Evolutionary conservation across 2,797 vertebrate species (phyloP).

Genomic region (Rhabdomys pumilio): DNA sequence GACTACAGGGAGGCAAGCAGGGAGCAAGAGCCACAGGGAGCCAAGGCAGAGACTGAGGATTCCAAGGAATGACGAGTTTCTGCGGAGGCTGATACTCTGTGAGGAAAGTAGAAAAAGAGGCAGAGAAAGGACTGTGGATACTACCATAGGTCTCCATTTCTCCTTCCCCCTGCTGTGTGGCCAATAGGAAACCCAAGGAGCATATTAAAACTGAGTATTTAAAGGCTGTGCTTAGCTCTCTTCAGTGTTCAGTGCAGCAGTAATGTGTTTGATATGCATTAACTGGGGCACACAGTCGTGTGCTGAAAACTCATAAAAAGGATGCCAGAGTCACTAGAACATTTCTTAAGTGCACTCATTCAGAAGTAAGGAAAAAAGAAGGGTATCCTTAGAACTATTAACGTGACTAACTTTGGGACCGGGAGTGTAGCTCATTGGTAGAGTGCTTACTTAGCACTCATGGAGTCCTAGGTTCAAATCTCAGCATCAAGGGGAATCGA

Average conservation of each 20-base stretch:
- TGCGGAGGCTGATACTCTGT: background rate
- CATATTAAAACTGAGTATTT: background rate
- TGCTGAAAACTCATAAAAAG: background rate
- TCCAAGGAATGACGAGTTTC: background rate
- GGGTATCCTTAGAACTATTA: background rate
- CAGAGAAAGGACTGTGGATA: background rate
- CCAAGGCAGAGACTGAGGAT: background rate
- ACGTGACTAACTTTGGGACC: background rate
- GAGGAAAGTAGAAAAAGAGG: background rate
- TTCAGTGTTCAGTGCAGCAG: background rate
- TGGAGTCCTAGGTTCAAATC: background rate
- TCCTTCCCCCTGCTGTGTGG: background rate
- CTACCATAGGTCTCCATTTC: background rate
- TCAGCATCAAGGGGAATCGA: background rate
- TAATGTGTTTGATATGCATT: background rate
- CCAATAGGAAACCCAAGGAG: conserved; percentile 9
- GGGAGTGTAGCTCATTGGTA: background rate
- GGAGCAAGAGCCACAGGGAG: background rate
- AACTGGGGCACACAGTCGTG: background rate
- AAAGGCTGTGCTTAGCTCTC: conserved; percentile 8
- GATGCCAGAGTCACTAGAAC: background rate
- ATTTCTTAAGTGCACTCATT: background rate
- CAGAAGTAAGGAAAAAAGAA: background rate
- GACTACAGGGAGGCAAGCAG: background rate
- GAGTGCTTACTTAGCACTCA: background rate